These are phyloP conservation scores for Scophthalmus maximus DNA, from an alignment of 2,113 vertebrate genomes.

Conservation along the genomic window DNA sequence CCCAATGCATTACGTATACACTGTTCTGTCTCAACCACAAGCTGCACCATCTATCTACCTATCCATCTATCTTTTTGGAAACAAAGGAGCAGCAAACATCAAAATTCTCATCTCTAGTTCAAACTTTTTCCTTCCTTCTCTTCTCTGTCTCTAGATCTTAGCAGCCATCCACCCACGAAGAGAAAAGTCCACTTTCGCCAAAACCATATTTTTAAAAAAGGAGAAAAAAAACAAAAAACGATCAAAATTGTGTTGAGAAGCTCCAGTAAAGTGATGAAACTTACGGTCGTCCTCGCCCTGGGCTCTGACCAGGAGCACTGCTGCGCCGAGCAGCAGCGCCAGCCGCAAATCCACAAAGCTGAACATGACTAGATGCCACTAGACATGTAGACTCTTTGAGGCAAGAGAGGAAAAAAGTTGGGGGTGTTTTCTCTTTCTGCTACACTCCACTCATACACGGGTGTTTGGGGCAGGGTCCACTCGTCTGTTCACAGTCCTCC, in stretches of 20 bases:
- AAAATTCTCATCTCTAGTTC: constrained; percentile 35
- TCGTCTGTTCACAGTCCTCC: constrained; percentile 83
- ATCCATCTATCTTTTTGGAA: constrained; percentile 7
- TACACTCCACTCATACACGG: constrained; percentile 97
- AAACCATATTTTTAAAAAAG: constrained; percentile 19
- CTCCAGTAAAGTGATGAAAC: constrained; percentile 80
- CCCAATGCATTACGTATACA: constrained; percentile 56
- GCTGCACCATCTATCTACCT: constrained; percentile 7
- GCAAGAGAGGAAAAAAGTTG: constrained; percentile 83
- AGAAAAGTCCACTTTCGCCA: constrained; percentile 63
- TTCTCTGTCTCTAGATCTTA: constrained; percentile 57
- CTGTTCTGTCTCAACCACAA: constrained; percentile 2
- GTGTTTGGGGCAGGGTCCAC: constrained; percentile 83
- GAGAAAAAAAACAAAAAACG: constrained; percentile 10
- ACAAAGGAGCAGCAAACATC: constrained; percentile 20
- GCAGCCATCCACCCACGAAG: constrained; percentile 56
- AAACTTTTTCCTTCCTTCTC: constrained; percentile 47
- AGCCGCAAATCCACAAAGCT: constrained; percentile 99
- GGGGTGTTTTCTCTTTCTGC: constrained; percentile 84
- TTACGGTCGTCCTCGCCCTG: constrained; percentile 97
- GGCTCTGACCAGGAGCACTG: constrained; percentile 91
- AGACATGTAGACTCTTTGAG: constrained; percentile 99
- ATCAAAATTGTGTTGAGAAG: constrained; percentile 46
- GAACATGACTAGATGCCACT: constrained; percentile 96
- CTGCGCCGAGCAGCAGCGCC: constrained; percentile 94